Evolutionary conservation across 2,113 vertebrate genomes (phyloP), one percentile per base, ranked within the genome.

Genomic region (Takifugu bimaculatus): DNA sequence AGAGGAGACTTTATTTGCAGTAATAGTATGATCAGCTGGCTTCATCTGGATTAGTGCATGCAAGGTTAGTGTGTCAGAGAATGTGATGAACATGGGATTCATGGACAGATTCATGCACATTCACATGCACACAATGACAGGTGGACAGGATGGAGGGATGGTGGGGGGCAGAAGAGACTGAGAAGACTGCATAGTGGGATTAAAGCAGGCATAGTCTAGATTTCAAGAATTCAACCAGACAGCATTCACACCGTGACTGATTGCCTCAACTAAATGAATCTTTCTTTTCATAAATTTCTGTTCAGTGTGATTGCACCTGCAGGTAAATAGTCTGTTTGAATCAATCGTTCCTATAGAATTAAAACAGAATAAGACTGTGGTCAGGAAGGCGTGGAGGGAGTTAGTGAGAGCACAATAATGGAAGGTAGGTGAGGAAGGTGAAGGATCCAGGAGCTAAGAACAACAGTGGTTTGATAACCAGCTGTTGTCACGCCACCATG

Each of bases 1-100:
- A 44, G 12, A 6, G 11, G 2, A 12, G 11, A 53, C 65, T 68
- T 54, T 6, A 45, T 50, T 9, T 44, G 12, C 25, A 63, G 42
- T 52, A 57, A 53, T 44, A 27, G 45, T 54, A 13, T 44, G 44
- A 68, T 60, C 50, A 51, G 47, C 32, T 3, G 11, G 65, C 54
- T 78, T 64, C n/a, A 71, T 74, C 35, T 53, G 75, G 83, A 81
- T 83, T 81, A 70, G 13, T 44, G 25, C 43, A 27, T 1, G 35
- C 57, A n/a, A 66, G 75, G 73, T 79, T 75, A 81, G 52, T 79
- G 69, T 84, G 79, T 74, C 74, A 75, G 65, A 50, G 47, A 69
- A 69, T 78, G 69, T 66, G 68, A 78, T 77, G 60, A 76, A 66
- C 74, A 73, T 43, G 15, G 81, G 81, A 85, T 85, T 83, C 84